A percentile compares a stretch with the other conserved stretches of the same genome.
Conservation (phyloP, 37 sponge, comb jelly and placozoan genomes). For the Axinella damicornis region DNA sequence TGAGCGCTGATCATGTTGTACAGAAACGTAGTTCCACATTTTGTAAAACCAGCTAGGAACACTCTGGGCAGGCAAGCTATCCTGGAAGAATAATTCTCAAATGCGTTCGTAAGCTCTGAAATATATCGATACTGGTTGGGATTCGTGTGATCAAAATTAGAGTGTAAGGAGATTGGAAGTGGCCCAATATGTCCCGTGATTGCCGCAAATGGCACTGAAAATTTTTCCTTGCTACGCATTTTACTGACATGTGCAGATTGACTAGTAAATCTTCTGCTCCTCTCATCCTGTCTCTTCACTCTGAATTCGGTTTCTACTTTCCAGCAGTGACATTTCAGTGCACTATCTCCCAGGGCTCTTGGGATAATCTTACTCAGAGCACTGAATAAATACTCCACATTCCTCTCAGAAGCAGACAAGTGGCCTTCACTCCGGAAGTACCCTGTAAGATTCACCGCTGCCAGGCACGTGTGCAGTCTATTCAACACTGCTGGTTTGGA, state of each 20-base stretch:
- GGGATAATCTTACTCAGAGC: neutral
- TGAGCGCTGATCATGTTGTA: neutral
- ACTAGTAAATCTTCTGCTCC: neutral
- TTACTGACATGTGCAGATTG: neutral
- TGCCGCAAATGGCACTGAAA: neutral
- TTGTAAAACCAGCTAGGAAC: slow-evolving; percentile 6
- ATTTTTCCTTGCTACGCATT: neutral
- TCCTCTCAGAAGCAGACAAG: neutral
- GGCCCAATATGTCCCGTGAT: neutral
- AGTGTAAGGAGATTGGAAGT: neutral
- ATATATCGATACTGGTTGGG: too few species aligned
- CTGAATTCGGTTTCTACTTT: neutral
- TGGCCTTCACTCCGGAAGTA: neutral
- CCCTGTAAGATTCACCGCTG: neutral
- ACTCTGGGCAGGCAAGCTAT: neutral
- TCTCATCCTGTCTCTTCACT: too few species aligned
- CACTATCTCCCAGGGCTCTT: neutral
- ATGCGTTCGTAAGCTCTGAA: too few species aligned
- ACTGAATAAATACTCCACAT: neutral
- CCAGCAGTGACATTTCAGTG: neutral
- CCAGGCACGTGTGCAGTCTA: neutral
- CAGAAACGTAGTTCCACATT: slow-evolving; percentile 2
- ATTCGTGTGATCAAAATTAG: too few species aligned
- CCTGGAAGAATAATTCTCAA: too few species aligned
- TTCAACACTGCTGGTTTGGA: neutral